These are phyloP conservation scores for Silurus glanis DNA, from an alignment of 2,113 vertebrate genomes.

Conservation along the genomic window DNA sequence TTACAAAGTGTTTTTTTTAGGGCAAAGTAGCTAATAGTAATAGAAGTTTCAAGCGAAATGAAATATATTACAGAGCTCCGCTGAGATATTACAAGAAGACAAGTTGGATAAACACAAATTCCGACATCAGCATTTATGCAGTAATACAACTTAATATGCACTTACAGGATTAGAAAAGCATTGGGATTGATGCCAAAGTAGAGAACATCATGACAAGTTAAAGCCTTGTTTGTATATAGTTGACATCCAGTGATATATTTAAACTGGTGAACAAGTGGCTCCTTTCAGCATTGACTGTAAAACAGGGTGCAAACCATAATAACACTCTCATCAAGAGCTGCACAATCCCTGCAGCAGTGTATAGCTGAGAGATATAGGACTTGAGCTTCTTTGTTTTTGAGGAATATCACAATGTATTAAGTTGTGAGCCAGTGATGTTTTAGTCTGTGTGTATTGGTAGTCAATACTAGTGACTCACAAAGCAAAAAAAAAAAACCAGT, in stretches of 20 bases:
- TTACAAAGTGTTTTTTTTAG: constrained; percentile 15
- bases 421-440: constrained; percentile 42
- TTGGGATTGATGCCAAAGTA: constrained; percentile 40
- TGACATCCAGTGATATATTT: constrained; percentile 20
- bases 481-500: constrained; percentile 20
- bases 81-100: not conserved
- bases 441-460: constrained; percentile 54
- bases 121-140: not conserved
- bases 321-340: constrained; percentile 57
- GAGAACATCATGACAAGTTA: constrained; percentile 34
- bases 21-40: not conserved
- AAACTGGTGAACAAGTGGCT: constrained; percentile 59
- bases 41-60: not conserved
- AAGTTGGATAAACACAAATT: not conserved
- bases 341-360: not conserved
- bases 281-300: constrained; percentile 55
- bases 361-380: constrained; percentile 9
- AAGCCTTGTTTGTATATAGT: constrained; percentile 15
- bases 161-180: constrained; percentile 53
- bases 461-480: constrained; percentile 51
- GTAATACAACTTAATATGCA: constrained; percentile 47
- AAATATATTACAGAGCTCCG: constrained; percentile 23
- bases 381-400: constrained; percentile 35
- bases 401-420: constrained; percentile 53
- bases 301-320: constrained; percentile 51